A percentile compares a stretch with the other conserved stretches of the same genome.
Evolutionary conservation across 35 echinoderm and acorn worm species (phyloP).

Genomic region (Lytechinus pictus): DNA sequence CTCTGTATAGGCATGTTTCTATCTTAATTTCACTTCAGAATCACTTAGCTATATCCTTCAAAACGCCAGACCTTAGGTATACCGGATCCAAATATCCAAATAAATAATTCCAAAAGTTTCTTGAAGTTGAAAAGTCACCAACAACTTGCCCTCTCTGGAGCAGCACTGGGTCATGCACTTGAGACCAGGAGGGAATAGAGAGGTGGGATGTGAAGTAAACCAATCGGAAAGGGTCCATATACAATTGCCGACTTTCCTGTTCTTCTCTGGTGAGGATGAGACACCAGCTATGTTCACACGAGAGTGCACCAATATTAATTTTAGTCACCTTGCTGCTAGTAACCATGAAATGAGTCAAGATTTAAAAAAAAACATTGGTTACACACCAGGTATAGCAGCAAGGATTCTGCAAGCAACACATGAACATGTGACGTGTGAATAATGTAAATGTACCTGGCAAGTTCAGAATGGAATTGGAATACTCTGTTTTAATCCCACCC

Average conservation of each 20-base stretch:
- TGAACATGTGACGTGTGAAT: too few relatives aligned
- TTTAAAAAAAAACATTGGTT: too few relatives aligned
- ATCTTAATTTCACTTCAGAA: background rate
- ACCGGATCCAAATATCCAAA: background rate
- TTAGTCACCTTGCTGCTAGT: too few relatives aligned
- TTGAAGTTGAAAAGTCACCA: background rate
- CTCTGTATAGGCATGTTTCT: background rate
- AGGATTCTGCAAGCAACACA: too few relatives aligned
- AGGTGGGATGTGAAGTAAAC: background rate
- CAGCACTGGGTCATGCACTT: background rate
- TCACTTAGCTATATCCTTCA: background rate
- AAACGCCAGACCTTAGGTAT: background rate
- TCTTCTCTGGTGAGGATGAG: background rate
- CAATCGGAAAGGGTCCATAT: background rate
- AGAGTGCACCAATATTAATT: too few relatives aligned
- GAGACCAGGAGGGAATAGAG: background rate
- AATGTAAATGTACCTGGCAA: too few relatives aligned
- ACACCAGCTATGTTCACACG: background rate
- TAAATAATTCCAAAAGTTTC: background rate
- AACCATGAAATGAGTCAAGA: too few relatives aligned
- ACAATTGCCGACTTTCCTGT: background rate
- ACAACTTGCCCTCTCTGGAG: background rate
- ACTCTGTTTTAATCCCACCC: too few relatives aligned
- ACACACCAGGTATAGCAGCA: too few relatives aligned
- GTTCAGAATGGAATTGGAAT: too few relatives aligned